Evolutionary conservation across 1,140 invertebrate species (phyloP).

Genomic region (Mycetomoellerius zeteki): DNA sequence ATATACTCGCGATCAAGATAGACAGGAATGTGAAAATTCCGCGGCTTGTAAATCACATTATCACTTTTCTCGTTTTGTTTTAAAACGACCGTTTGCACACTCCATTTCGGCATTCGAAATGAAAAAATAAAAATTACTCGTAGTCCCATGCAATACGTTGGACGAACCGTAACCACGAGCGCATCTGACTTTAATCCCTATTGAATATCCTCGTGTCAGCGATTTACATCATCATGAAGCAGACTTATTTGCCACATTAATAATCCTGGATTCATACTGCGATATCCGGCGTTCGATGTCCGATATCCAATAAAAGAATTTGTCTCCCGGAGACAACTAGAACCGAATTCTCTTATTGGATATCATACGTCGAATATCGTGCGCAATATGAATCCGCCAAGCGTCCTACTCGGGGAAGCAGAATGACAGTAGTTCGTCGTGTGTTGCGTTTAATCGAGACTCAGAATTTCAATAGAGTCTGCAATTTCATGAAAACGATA

Average conservation of each 20-base stretch:
- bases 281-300: no score
- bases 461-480: conserved; percentile 13
- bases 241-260: conserved; percentile 39
- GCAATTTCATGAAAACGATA: conserved; percentile 26
- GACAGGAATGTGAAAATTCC: conserved; percentile 29
- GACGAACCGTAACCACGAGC: conserved; percentile 6
- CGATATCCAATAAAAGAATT: no score
- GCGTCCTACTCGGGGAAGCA: conserved; percentile 13
- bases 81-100: neutral
- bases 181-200: neutral
- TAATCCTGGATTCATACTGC: neutral
- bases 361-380: no score
- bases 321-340: no score
- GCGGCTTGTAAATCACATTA: neutral
- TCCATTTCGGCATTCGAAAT: neutral
- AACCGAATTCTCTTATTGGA: no score
- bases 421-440: conserved; percentile 6
- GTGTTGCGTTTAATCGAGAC: neutral
- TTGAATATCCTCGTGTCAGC: neutral
- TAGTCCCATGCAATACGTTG: conserved; percentile 41
- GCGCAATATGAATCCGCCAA: neutral
- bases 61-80: neutral
- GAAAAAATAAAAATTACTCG: conserved; percentile 10
- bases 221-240: conserved; percentile 18
- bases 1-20: conserved; percentile 15